Evolutionary conservation across 2,113 vertebrate genomes (phyloP).

Genomic region (Melanocharis versteri): DNA sequence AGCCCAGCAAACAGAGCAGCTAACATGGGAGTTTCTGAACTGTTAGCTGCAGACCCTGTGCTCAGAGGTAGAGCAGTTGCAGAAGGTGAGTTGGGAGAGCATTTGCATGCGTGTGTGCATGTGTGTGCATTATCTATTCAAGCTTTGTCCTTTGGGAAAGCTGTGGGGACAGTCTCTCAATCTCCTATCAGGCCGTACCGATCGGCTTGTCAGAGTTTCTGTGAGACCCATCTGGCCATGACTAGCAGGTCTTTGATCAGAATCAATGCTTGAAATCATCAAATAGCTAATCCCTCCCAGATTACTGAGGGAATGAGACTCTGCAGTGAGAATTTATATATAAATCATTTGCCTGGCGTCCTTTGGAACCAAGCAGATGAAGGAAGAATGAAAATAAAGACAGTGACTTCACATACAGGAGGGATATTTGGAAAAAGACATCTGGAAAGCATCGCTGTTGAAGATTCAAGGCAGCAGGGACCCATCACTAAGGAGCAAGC

Average conservation of each 20-base stretch:
- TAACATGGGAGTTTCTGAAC: conserved; percentile 19
- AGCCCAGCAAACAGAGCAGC: conserved; percentile 28
- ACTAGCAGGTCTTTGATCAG: conserved; percentile 40
- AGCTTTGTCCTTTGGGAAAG: not conserved
- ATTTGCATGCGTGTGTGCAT: not conserved
- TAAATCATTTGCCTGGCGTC: not conserved
- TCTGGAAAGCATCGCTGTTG: not conserved
- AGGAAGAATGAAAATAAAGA: not conserved
- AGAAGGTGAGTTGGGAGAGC: not conserved
- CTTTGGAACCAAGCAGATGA: not conserved
- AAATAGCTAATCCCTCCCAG: conserved; percentile 36
- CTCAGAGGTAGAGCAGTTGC: not conserved
- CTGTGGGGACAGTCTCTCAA: not conserved
- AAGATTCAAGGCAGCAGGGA: not conserved
- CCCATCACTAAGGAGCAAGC: not conserved
- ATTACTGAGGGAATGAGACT: conserved; percentile 16
- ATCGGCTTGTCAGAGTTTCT: not conserved
- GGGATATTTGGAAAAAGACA: not conserved
- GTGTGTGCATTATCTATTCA: not conserved
- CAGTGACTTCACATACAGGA: not conserved
- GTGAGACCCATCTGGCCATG: conserved; percentile 13
- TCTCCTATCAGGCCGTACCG: not conserved
- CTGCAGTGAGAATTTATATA: not conserved
- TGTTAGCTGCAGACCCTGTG: not conserved
- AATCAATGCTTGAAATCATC: conserved; percentile 32